Conservation (phyloP, 2,797 vertebrate species). For the Acanthurus tractus region DNA sequence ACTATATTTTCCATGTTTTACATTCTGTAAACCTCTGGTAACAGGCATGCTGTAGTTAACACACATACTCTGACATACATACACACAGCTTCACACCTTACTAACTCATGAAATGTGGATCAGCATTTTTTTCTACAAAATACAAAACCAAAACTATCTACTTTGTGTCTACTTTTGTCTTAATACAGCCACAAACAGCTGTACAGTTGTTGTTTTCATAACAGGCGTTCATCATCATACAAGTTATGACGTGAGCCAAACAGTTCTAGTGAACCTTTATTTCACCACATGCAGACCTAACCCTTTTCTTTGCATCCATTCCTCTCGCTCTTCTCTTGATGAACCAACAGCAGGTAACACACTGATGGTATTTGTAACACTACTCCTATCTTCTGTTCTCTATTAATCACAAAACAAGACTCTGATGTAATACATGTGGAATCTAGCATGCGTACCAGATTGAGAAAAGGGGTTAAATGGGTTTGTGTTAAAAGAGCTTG, state of each 20-base stretch:
- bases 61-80: not conserved
- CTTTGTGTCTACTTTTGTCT: not conserved
- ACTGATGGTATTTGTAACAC: slow-evolving; percentile 36
- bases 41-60: not conserved
- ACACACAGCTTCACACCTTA: no score
- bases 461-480: slow-evolving; percentile 21
- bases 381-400: slow-evolving; percentile 18
- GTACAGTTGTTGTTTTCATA: slow-evolving; percentile 6
- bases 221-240: slow-evolving; percentile 11
- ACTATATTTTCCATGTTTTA: not conserved
- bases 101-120: slow-evolving; percentile 16
- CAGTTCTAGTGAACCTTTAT: not conserved
- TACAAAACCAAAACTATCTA: not conserved
- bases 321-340: slow-evolving; percentile 5
- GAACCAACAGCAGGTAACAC: slow-evolving; percentile 13
- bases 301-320: slow-evolving; percentile 15
- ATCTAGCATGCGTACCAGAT: slow-evolving; percentile 29
- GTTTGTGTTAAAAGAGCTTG: slow-evolving; percentile 18
- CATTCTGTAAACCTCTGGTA: slow-evolving; percentile 2
- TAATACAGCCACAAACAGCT: not conserved
- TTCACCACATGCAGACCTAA: not conserved
- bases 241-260: slow-evolving; percentile 4
- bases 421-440: slow-evolving; percentile 47
- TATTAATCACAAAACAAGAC: slow-evolving; percentile 27
- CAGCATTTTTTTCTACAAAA: slow-evolving; percentile 1